phyloP scores from a whole-genome alignment of 2,797 vertebrate genomes.

The Austrolebias charrua region DNA sequence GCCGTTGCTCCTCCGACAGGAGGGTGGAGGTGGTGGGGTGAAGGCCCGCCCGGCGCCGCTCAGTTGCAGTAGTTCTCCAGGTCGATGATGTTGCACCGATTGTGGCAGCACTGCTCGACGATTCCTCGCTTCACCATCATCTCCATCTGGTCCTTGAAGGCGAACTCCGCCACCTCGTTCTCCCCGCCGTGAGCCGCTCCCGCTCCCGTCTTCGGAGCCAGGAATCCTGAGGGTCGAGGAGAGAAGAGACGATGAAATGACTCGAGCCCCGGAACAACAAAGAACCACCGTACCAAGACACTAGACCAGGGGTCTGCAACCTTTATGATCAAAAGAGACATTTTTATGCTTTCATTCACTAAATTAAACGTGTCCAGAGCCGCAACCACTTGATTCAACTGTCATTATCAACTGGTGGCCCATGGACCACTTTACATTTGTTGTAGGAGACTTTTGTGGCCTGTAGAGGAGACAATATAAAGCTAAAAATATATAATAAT shows the following conservation, averaged over 20 bases:
- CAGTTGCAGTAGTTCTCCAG: conserved; percentile 95
- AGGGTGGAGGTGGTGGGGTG: not conserved
- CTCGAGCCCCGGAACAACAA: too few relatives aligned
- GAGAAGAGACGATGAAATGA: too few relatives aligned
- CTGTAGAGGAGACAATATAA: too few relatives aligned
- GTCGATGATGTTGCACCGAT: conserved; percentile 87
- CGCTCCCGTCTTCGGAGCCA: conserved; percentile 63
- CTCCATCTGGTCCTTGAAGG: conserved; percentile 82
- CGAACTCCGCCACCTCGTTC: conserved; percentile 72
- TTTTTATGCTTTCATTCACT: too few relatives aligned
- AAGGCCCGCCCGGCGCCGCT: conserved; percentile 1
- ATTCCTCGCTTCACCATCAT: conserved; percentile 88
- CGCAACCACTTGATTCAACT: too few relatives aligned
- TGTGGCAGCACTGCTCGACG: conserved; percentile 92
- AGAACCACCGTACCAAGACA: not conserved
- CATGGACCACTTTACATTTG: too few relatives aligned
- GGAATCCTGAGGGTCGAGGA: conserved; percentile 57
- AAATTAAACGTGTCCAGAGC: too few relatives aligned
- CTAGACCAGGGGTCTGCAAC: too few relatives aligned
- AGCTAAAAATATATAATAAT: too few relatives aligned
- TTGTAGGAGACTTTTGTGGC: too few relatives aligned
- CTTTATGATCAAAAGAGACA: too few relatives aligned
- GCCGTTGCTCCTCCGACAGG: conserved; percentile 1
- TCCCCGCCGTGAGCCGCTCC: conserved; percentile 34
- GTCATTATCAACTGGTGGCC: too few relatives aligned